These are phyloP conservation scores for Oreochromis mossambicus DNA, from an alignment of 2,797 vertebrate genomes.

Conservation along the genomic window DNA sequence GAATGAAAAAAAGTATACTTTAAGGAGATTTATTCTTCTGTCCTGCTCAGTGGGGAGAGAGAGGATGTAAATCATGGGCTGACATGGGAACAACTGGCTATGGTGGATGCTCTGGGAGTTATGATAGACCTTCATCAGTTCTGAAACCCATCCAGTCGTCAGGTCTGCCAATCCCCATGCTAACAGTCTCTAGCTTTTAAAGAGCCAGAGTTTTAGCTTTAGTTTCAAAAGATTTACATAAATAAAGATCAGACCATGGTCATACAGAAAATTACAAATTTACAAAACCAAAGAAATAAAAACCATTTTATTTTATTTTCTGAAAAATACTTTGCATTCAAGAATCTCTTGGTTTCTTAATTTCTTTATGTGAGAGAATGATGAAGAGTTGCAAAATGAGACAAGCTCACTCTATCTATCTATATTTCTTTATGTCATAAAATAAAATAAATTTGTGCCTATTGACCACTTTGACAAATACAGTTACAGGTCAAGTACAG, in stretches of 20 bases:
- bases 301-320: not conserved
- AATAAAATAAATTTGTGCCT: not conserved
- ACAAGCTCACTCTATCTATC: not conserved
- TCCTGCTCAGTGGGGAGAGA: not conserved
- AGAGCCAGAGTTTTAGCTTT: not conserved
- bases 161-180: not conserved
- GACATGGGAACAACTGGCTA: not conserved
- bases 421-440: not conserved
- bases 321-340: not conserved
- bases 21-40: not conserved
- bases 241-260: rapidly evolving
- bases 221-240: not conserved
- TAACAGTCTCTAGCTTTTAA: not conserved
- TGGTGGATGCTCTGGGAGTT: not conserved
- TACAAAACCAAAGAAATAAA: not conserved
- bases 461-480: not conserved
- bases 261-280: not conserved
- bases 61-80: not conserved
- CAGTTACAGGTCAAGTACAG: not conserved
- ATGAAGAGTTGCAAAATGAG: not conserved
- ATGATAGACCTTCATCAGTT: not conserved
- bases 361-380: not conserved
- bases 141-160: not conserved
- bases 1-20: not conserved
- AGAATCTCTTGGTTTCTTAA: not conserved